Base-by-base conservation (phyloP, 2,797 vertebrate species). In the Pteropus rufus region DNA sequence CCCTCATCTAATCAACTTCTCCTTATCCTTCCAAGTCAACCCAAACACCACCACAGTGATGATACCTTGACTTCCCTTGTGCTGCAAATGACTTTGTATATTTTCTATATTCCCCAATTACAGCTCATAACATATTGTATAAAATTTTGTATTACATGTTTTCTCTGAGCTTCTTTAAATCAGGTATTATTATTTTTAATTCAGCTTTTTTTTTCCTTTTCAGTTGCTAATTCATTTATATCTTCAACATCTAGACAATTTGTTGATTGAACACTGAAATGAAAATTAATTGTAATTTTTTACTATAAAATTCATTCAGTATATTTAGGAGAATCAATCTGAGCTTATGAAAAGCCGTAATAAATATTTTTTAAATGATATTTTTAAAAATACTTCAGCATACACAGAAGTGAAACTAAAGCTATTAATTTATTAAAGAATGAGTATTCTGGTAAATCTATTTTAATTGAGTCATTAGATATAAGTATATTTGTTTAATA, bases 211-310 rank as follows among this genome's bases (percentile, higher is more conserved):
- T 49, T 46, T 46, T 14, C 46, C 46, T 46, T 46, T 49, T 49
- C 49, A 49, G 49, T 16, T 49, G 49, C 49, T 49, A 16, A 49
- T 49, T 49, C 5, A 49, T 49, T 49, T 83, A 21, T 89, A 90
- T 83, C 73, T 86, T 52, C 14, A 91, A 36, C 15, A 58, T 65
- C 26, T 87, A 69, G 29, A 73, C 26, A 88, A 26, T 79, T 69
- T 92, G 24, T 90, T 70, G 65, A 87, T 62, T 92, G 31, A 93
- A 89, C 31, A 93, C 5, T 34, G 84, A 72, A 77, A 79, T 94
- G 44, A 94, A 96, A 94, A 73, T 89, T 86, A 87, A 93, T 77
- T 94, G 2, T 52, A 69, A 16, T 62, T 89, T 92, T 94, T 91
- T 73, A 31, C 75, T 81, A 49, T 36, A 81, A 89, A 86, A 75